These are phyloP conservation scores for Eptesicus fuscus DNA, from an alignment of 2,113 vertebrate genomes.

Conservation along the genomic window DNA sequence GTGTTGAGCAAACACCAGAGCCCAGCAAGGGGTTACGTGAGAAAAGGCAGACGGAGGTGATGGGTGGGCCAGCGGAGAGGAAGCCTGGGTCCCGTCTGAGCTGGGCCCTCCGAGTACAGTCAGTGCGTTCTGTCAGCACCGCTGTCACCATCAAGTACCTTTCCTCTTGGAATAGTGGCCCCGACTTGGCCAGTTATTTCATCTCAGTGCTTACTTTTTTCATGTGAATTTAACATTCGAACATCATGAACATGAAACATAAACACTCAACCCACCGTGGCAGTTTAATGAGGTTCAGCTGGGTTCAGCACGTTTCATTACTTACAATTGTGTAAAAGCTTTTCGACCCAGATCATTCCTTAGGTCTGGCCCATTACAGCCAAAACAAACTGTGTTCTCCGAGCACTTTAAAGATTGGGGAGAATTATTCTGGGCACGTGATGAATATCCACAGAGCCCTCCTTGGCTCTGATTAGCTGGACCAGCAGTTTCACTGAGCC, in stretches of 20 bases:
- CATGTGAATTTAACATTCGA: conserved; percentile 53
- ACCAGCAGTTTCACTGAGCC: background rate
- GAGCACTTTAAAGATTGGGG: background rate
- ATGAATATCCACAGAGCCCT: background rate
- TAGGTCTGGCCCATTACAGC: conserved; percentile 19
- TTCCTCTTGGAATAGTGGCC: background rate
- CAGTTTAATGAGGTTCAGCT: conserved; percentile 60
- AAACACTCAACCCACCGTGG: background rate
- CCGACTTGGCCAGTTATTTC: background rate
- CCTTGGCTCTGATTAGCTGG: background rate
- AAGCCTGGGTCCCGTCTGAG: background rate
- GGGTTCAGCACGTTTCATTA: conserved; percentile 33
- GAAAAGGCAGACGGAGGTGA: background rate
- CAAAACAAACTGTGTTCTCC: conserved; percentile 54
- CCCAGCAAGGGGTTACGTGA: background rate
- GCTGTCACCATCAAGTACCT: background rate
- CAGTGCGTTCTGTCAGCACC: background rate
- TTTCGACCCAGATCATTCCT: conserved; percentile 39
- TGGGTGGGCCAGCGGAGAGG: background rate
- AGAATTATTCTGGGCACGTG: conserved; percentile 26
- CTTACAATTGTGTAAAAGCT: conserved; percentile 40
- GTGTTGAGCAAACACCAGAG: background rate
- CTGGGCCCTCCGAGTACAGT: background rate
- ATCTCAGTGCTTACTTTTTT: background rate
- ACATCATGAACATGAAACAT: conserved; percentile 20